Conservation (phyloP, 2,113 vertebrate genomes). For the Platichthys stellatus region DNA sequence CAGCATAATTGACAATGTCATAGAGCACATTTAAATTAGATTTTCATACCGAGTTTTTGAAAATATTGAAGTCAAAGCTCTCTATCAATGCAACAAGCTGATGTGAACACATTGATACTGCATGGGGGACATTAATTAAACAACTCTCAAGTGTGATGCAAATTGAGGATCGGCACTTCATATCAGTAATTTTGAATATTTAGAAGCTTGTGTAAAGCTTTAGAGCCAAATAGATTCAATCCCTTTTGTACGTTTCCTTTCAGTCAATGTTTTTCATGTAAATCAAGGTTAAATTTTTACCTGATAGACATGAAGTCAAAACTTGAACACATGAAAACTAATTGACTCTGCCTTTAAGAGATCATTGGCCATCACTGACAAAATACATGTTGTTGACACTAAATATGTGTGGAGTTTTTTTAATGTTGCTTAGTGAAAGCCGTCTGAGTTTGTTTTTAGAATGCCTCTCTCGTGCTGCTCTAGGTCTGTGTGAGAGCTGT, state of each 20-base stretch:
- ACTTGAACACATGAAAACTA: too few species aligned
- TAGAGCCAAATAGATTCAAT: background rate
- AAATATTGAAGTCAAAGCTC: background rate
- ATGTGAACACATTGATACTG: background rate
- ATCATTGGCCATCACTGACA: background rate
- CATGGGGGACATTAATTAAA: constrained; percentile 10
- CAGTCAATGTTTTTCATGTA: background rate
- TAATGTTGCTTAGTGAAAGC: constrained; percentile 44
- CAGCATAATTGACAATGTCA: too few species aligned
- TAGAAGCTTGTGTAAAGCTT: background rate
- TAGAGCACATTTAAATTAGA: background rate
- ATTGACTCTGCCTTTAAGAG: background rate
- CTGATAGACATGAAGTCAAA: background rate
- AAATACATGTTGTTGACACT: constrained; percentile 6
- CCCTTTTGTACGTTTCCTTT: background rate
- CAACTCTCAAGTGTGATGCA: constrained; percentile 16
- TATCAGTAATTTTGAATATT: constrained; percentile 11
- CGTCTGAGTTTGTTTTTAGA: constrained; percentile 49
- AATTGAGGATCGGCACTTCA: background rate
- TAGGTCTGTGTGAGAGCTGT: constrained; percentile 45
- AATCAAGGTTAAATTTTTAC: background rate
- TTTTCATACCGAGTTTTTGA: background rate
- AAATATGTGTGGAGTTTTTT: constrained; percentile 21
- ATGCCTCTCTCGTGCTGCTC: constrained; percentile 41
- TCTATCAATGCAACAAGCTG: background rate